Evolutionary conservation across 1,140 invertebrate genomes (phyloP).

Genomic region (Tetramorium simillimum): DNA sequence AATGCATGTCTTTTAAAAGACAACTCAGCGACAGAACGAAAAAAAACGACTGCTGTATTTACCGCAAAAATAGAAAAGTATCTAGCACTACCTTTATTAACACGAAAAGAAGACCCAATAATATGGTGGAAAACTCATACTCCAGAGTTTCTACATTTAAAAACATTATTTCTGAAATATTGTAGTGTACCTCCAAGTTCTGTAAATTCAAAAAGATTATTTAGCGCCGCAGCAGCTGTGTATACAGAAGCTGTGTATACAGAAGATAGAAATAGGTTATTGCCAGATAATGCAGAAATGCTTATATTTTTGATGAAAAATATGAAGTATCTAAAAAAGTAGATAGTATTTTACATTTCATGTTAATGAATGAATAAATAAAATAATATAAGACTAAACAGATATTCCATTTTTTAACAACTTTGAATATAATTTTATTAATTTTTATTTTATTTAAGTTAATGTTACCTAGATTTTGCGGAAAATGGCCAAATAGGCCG

Average conservation of each 20-base stretch:
- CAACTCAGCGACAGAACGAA: neutral
- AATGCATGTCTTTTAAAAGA: neutral
- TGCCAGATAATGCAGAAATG: slow-evolving; percentile 14
- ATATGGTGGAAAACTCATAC: neutral
- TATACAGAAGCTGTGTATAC: neutral
- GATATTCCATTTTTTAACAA: no score
- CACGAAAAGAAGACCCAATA: neutral
- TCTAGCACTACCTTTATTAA: neutral
- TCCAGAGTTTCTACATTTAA: neutral
- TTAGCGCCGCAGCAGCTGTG: neutral
- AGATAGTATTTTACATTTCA: no score
- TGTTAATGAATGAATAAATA: no score
- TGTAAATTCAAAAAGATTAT: neutral
- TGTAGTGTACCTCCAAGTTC: slow-evolving; percentile 3
- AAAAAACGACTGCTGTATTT: neutral
- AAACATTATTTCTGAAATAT: neutral
- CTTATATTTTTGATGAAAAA: neutral
- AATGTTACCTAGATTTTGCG: no score
- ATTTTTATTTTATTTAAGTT: no score
- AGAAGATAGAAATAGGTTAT: slow-evolving; percentile 1
- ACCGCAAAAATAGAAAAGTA: slow-evolving; percentile 2
- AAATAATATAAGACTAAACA: no score
- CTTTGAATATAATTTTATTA: no score
- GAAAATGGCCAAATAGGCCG: no score
- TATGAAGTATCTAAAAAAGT: neutral